Evolutionary conservation across 2,113 vertebrate species (phyloP).

Genomic region (Saguinus imperator): DNA sequence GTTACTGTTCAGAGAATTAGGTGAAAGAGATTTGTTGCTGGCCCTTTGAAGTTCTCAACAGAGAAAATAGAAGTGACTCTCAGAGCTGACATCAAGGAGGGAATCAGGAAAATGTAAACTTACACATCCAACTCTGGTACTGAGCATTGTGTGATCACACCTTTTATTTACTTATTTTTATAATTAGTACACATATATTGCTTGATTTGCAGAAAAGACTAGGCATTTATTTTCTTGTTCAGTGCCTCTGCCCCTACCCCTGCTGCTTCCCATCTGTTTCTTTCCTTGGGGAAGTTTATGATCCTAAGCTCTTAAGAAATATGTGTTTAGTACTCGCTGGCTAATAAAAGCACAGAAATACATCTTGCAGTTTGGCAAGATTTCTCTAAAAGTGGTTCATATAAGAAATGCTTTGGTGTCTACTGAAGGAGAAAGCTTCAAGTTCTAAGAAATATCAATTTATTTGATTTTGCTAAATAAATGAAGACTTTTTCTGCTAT

Average conservation of each 20-base stretch:
- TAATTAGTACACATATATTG: rapidly evolving
- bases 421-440: not conserved
- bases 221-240: not conserved
- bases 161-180: not conserved
- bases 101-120: not conserved
- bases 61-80: not conserved
- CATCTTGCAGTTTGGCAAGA: not conserved
- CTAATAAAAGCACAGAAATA: not conserved
- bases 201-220: not conserved
- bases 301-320: not conserved
- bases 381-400: not conserved
- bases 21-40: rapidly evolving
- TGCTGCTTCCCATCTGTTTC: not conserved
- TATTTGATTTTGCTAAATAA: not conserved
- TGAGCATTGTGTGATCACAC: rapidly evolving
- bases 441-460: not conserved
- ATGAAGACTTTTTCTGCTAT: not conserved
- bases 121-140: rapidly evolving
- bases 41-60: not conserved
- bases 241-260: rapidly evolving
- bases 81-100: rapidly evolving
- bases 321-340: not conserved
- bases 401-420: not conserved
- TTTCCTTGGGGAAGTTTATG: not conserved
- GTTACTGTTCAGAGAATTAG: not conserved